Evolutionary conservation across 2,888 invertebrate species (phyloP), one percentile per base, ranked within the genome.

Genomic region (Sesamia inferens): DNA sequence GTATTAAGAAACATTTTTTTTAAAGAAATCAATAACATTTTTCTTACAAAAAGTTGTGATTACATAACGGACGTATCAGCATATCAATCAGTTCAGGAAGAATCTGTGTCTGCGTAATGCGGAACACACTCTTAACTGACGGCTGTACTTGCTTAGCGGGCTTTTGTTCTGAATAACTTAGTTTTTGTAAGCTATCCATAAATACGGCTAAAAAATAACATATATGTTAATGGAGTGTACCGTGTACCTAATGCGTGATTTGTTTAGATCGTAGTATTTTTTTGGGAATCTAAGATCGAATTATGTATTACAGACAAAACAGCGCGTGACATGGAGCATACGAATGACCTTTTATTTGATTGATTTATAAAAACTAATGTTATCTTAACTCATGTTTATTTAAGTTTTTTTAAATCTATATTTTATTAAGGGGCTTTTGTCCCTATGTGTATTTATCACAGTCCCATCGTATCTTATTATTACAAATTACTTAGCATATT

Each of bases 41-140:
- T n/a, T 19, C 5, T 54, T 10, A 54, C 11, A 78, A 81, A 70
- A 72, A 73, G 6, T 22, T 5, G 19, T 6, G 11, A 58, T 71
- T 68, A 66, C 65, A 44, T 66, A 66, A 47, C 62, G 44, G 80
- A 75, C 75, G 68, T 79, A 80, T 71, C 70, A 16, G 57, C 59
- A 14, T 69, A 55, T 70, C 64, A 48, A 64, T 75, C 57, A 69
- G 31, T 67, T 48, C 71, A 79, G 76, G 76, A 83, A 79, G 83
- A 71, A 75, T 51, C 69, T 22, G 79, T 74, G 83, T 70, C 24
- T 16, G 80, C 80, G 81, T 78, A 75, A 82, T 63, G 71, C 76
- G 81, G 84, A 83, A 81, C 65, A 31, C 44, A 19, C 54, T 67
- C 59, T 16, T 24, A 64, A 74, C 68, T 44, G 70, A 71, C 71